Evolutionary conservation across 1,140 invertebrate genomes (phyloP), one percentile per base, ranked within the genome.

Genomic region (Ceratina calcarata): DNA sequence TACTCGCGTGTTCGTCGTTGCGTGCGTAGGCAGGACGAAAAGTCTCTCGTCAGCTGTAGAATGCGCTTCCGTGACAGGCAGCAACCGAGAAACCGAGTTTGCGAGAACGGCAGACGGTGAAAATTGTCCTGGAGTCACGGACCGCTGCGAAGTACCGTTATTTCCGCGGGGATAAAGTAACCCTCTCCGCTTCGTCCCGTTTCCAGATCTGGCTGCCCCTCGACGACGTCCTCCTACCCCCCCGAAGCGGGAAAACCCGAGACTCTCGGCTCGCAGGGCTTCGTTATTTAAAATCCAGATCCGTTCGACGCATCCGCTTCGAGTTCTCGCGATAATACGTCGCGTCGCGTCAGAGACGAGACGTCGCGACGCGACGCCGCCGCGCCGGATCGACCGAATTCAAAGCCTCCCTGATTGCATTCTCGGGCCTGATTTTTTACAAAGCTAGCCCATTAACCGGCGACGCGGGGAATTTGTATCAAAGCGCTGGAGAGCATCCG

Each of bases 1-100:
- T 32, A 70, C 68, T 70, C 68, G 68, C 53, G 53, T 70, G 68
- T 57, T 70, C 68, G 68, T 15, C 18, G 68, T 58, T 51, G 68
- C 68, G 53, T 70, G 27, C 27, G 53, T 18, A n/a, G 10, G 6
- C 18, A n/a, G 4, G 18, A 15, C 27, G 27, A 57, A 37, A 37
- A 27, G 55, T 70, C 27, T 22, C 68, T 58, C 68, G 16, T 20
- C 55, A 27, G 32, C 27, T 70, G 55, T n/a, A 58, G 57, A 45
- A 60, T 45, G 57, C 55, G 13, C 57, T 71, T 45, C 20, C 69
- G 57, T 45, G 37, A 45, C 37, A 45, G 37, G 37, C 37, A 10
- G 37, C 37, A 45, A 45, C 37, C 37, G 37, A 45, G 37, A 45
- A 10, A 45, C 37, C 37, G 37, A 45, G 37, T 45, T 45, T 10